Percentiles rank a stretch among this genome's conserved stretches.
These are phyloP conservation scores for Bothrops alternatus DNA, from an alignment of 2,797 vertebrate genomes.

Conservation along the genomic window DNA sequence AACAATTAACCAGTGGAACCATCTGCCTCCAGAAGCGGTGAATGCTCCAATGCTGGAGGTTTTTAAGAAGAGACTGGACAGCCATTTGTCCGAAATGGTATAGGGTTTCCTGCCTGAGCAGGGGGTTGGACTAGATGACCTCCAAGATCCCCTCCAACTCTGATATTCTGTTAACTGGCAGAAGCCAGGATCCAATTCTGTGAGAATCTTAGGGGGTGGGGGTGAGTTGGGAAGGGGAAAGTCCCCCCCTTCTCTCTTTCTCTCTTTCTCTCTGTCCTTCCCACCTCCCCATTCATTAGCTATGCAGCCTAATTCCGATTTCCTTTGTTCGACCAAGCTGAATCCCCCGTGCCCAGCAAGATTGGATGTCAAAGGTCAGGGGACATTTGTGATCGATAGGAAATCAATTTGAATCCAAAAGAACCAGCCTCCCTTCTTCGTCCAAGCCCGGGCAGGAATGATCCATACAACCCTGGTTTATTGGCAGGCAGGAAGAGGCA, in stretches of 20 bases:
- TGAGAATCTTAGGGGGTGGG: neutral
- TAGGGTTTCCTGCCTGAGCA: no score
- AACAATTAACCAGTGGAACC: no score
- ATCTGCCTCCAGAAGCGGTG: no score
- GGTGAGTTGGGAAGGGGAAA: accelerated
- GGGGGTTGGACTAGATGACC: no score
- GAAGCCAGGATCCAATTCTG: neutral
- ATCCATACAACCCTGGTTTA: neutral
- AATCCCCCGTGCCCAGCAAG: neutral
- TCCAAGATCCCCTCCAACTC: no score
- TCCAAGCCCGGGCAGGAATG: neutral
- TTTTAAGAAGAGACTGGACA: no score
- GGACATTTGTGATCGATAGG: conserved; percentile 13
- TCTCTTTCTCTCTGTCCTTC: no score
- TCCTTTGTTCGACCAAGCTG: conserved; percentile 15
- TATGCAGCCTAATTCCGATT: neutral
- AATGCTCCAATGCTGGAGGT: no score
- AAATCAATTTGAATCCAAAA: conserved; percentile 25
- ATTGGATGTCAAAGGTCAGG: conserved; percentile 19
- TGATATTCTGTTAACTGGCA: neutral
- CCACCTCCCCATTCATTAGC: neutral
- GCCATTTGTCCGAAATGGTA: no score
- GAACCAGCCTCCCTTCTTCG: neutral
- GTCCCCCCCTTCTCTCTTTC: no score
- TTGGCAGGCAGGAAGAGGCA: neutral